These are phyloP conservation scores for Melikaiella ostensackeni DNA, from an alignment of 2,888 invertebrate species.

Conservation along the genomic window DNA sequence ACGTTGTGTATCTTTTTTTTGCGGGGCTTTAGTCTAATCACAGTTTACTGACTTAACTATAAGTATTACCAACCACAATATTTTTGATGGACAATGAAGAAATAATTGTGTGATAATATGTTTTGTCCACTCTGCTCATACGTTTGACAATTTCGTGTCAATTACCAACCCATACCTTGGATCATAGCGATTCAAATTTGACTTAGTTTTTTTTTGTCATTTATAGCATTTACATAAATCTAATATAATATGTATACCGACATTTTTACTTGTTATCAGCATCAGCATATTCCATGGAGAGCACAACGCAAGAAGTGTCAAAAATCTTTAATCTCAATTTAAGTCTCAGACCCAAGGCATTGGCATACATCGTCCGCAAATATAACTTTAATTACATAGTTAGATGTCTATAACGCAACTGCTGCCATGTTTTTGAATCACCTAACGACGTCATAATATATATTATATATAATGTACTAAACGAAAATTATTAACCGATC, in stretches of 20 bases:
- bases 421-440: constrained; percentile 53
- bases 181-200: constrained; percentile 41
- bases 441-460: constrained; percentile 46
- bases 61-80: constrained; percentile 66
- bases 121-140: constrained; percentile 61
- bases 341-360: constrained; percentile 70
- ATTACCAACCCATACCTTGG: constrained; percentile 56
- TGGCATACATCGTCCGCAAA: constrained; percentile 61
- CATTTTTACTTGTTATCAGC: not conserved
- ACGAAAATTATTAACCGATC: constrained; percentile 44
- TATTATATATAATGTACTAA: constrained; percentile 45
- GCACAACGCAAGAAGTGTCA: constrained; percentile 1
- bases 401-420: constrained; percentile 60
- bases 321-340: constrained; percentile 51
- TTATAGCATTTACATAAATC: constrained; percentile 6
- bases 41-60: constrained; percentile 71
- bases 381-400: constrained; percentile 60
- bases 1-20: constrained; percentile 62
- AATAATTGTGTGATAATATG: constrained; percentile 62
- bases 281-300: not conserved
- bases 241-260: constrained; percentile 5
- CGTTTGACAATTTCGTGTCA: constrained; percentile 55
- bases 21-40: constrained; percentile 71
- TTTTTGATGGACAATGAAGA: constrained; percentile 60
- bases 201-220: not conserved